Evolutionary conservation across 1,140 invertebrate genomes (phyloP), one percentile per base, ranked within the genome.

Genomic region (Holotrichia oblita): DNA sequence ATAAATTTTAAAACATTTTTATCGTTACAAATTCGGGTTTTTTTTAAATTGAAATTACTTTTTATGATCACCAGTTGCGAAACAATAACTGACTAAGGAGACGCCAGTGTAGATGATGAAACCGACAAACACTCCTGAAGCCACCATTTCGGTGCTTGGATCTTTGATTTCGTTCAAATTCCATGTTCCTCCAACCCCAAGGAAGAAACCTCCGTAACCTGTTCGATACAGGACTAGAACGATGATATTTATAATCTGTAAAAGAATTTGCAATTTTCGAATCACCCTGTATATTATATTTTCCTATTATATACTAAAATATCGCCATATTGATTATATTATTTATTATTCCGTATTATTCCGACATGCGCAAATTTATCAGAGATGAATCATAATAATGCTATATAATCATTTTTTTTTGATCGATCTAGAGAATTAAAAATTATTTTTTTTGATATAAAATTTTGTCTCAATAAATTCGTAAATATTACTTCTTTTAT

Each of bases 81-180:
- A 94, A 77, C 93, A 91, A 82, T 88, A 92, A 20, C 91, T 91
- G 81, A 95, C 90, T 14, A 94, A 84, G 34, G 94, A 91, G 2
- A 93, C 93, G 0, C 89, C 87, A 0, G 93, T 95, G 86, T 94
- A 95, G 40, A 96, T 93, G 81, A 96, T 91, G 86, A 93, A 96
- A 9, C 94, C 95, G 3, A 96, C 93, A 79, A 96, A 93, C 0
- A 96, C 92, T 12, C 95, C 95, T 0, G 94, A 95, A 0, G 94
- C 94, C 0, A 96, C 91, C 40, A 95, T 95, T 89, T 96, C 94
- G 24, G 92, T 92, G 84, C 95, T 94, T 0, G 94, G 91, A 86
- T 92, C 94, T 87, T 96, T 96, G 82, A 94, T 93, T 86, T 96
- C 94, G 83, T 95, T 94, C n/a, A 95, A 87, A 87, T 96, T 96